A percentile compares a stretch with the other conserved stretches of the same genome.
Evolutionary conservation across 2,888 invertebrate species (phyloP).

Genomic region (Lasioglossum vierecki): DNA sequence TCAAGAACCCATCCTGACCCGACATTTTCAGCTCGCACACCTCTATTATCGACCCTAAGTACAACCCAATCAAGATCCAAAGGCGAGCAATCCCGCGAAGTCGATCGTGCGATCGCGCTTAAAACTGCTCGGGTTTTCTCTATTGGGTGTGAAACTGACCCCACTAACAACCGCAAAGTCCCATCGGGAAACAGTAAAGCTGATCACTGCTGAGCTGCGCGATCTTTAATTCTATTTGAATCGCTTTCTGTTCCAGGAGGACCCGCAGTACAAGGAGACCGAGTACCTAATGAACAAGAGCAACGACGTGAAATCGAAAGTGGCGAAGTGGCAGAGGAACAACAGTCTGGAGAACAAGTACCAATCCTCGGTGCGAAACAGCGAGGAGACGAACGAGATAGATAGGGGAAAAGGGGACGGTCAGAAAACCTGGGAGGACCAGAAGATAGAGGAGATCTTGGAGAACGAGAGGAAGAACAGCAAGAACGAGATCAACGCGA

Average conservation of each 20-base stretch:
- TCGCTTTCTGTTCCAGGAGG: conserved; percentile 75
- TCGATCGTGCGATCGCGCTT: background rate
- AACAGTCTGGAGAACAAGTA: conserved; percentile 63
- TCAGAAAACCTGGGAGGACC: conserved; percentile 48
- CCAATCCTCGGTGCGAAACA: background rate
- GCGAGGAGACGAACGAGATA: conserved; percentile 11
- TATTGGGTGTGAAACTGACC: background rate
- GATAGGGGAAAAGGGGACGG: conserved; percentile 44
- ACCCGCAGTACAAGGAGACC: conserved; percentile 47
- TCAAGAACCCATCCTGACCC: background rate
- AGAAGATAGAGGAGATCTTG: conserved; percentile 66
- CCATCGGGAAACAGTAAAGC: background rate
- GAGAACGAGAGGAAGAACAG: conserved; percentile 74
- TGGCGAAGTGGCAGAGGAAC: conserved; percentile 62
- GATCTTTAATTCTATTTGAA: background rate
- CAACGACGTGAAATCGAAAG: conserved; percentile 59
- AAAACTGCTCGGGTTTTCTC: background rate
- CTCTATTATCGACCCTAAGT: background rate
- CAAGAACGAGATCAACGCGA: conserved; percentile 78
- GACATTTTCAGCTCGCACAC: background rate
- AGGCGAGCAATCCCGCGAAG: background rate
- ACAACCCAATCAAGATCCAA: background rate
- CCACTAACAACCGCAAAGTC: conserved; percentile 25
- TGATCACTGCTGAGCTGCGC: background rate
- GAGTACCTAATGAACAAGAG: conserved; percentile 56